phyloP scores from a whole-genome alignment of 2,113 vertebrate species.

The Planiliza haematocheilus region DNA sequence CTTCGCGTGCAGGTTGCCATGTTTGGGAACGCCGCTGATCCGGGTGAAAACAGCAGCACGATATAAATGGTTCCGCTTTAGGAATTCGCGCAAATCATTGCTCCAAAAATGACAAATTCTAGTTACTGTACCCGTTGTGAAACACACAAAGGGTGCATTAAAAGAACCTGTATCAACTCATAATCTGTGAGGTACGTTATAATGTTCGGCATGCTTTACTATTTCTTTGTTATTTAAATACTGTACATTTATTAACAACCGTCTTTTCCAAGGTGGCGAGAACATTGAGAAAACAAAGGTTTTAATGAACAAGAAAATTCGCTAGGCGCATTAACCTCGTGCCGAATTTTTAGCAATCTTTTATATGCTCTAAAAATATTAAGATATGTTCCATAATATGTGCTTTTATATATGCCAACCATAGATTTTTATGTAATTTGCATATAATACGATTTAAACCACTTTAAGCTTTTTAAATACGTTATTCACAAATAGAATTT shows the following conservation, averaged over 20 bases:
- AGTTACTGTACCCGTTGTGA: accelerated
- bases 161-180: too few species aligned
- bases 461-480: too few species aligned
- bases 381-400: too few species aligned
- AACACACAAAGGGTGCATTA: neutral
- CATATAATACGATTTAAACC: too few species aligned
- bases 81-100: accelerated
- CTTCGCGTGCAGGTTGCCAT: constrained; percentile 79
- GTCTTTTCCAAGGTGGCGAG: neutral
- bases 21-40: constrained; percentile 27
- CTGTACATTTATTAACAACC: neutral
- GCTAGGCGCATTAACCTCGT: neutral
- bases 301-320: neutral
- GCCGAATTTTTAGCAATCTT: neutral
- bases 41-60: constrained; percentile 43
- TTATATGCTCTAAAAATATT: neutral
- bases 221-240: neutral
- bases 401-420: too few species aligned
- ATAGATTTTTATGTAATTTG: too few species aligned
- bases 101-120: accelerated
- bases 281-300: neutral
- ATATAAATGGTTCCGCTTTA: constrained; percentile 24
- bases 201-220: neutral
- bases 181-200: accelerated
- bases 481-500: too few species aligned